A percentile compares a stretch with the other conserved stretches of the same genome.
phyloP scores from a whole-genome alignment of 2,113 vertebrate genomes.

The Salvator merianae region DNA sequence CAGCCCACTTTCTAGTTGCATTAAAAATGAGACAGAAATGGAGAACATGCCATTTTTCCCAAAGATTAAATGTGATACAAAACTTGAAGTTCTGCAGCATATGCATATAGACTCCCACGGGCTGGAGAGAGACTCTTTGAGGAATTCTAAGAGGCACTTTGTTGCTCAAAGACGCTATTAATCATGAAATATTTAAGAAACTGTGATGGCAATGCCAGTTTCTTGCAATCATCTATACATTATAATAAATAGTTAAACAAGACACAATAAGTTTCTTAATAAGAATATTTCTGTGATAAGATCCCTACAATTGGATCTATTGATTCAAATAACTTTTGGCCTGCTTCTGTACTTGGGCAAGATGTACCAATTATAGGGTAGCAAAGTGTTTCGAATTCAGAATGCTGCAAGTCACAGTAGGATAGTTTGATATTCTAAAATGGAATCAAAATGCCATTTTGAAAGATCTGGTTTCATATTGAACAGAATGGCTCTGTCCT shows the following conservation, averaged over 20 bases:
- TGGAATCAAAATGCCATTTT: too few relatives aligned
- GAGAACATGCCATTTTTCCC: conserved; percentile 46
- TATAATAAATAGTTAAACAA: conserved; percentile 61
- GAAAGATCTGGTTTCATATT: too few relatives aligned
- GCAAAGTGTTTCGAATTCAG: too few relatives aligned
- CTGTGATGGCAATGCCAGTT: conserved; percentile 47
- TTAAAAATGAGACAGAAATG: conserved; percentile 60
- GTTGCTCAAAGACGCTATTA: conserved; percentile 62
- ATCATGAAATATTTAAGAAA: conserved; percentile 59
- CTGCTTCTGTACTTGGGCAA: neutral
- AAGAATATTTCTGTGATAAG: neutral
- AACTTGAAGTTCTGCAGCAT: conserved; percentile 53
- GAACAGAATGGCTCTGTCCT: too few relatives aligned
- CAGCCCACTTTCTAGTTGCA: conserved; percentile 36
- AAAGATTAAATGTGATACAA: conserved; percentile 50
- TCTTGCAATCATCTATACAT: conserved; percentile 49
- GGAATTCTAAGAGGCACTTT: conserved; percentile 50
- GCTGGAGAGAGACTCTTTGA: conserved; percentile 38
- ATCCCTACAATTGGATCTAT: neutral
- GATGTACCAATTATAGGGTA: too few relatives aligned
- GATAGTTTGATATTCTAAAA: too few relatives aligned
- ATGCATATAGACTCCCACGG: neutral
- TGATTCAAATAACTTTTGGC: neutral
- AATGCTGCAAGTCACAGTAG: too few relatives aligned
- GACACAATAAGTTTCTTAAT: neutral